Evolutionary conservation across 2,888 invertebrate genomes (phyloP), one percentile per base, ranked within the genome.

Genomic region (Lasioglossum lativentre): DNA sequence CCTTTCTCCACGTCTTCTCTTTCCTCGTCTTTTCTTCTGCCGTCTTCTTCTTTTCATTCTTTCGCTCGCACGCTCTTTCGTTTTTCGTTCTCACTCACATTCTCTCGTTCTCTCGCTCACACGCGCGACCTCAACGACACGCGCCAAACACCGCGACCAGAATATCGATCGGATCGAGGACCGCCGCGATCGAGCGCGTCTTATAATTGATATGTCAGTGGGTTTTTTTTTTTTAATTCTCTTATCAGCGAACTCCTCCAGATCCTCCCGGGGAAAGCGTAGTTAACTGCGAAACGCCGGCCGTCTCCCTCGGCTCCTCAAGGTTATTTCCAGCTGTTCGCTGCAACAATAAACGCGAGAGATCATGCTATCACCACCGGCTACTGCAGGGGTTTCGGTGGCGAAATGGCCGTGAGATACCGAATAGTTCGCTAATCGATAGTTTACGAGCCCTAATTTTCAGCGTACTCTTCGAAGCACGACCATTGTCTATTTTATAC

Each of bases 251-350:
- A 93, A 92, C 52, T 52, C 90, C 92, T 90, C 90, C 92, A 91
- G 88, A 91, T 92, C 90, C 88, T 90, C 83, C 87, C 89, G 91
- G 90, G 91, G 91, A 93, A 94, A 94, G 94, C 94, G 93, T 93
- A 93, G 91, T 93, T 75, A 88, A 90, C 91, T 90, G 92, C 88
- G 88, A 89, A 63, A 86, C 78, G 80, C 78, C 78, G 78, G 80
- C 77, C 78, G 72, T 66, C 73, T 38, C 72, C 75, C 66, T 70
- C 72, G 52, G 40, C 88, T 86, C 82, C 86, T 90, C 95, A 97
- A 96, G 97, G 97, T 95, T 97, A 97, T 96, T 97, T 98, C 98
- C 98, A 98, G 96, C 97, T 98, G 96, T 98, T 98, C 94, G 98
- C 98, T 97, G 96, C 16, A 83, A 87, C 96, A 95, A 75, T 4